Evolutionary conservation across 2,113 vertebrate genomes (phyloP).

Genomic region (Elaphurus davidianus): DNA sequence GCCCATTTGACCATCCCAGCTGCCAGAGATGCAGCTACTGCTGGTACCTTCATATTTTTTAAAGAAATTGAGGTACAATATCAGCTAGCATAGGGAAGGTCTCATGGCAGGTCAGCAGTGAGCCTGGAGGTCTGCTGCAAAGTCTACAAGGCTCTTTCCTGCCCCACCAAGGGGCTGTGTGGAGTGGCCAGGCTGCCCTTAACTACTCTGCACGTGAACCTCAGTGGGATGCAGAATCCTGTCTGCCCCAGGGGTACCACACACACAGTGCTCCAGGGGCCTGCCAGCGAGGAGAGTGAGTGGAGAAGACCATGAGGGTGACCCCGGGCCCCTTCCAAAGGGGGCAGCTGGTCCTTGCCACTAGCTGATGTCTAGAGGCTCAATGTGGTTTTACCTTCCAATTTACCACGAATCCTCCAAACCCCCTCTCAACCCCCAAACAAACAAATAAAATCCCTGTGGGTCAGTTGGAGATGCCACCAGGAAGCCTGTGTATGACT

Average conservation of each 20-base stretch:
- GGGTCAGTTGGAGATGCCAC: background rate
- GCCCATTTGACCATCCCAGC: background rate
- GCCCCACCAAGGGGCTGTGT: background rate
- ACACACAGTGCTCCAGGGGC: background rate
- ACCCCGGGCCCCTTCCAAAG: background rate
- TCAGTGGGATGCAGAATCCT: no score
- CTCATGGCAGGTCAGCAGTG: background rate
- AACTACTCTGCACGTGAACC: no score
- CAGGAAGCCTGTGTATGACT: accelerated
- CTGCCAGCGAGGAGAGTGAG: background rate
- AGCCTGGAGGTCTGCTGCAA: accelerated
- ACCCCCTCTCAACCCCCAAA: no score
- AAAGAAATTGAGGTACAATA: background rate
- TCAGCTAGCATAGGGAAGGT: background rate
- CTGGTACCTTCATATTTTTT: background rate
- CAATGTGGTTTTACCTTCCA: background rate
- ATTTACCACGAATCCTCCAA: background rate
- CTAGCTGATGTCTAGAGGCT: background rate
- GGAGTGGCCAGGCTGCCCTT: accelerated
- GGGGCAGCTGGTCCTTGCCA: background rate
- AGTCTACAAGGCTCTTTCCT: accelerated
- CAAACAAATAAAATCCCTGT: background rate
- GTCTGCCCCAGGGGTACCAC: accelerated
- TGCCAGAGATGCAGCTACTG: background rate
- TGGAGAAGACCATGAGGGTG: no score